These are phyloP conservation scores for Caenorhabditis zanzibari DNA, from an alignment of 2,888 invertebrate species.

Conservation along the genomic window DNA sequence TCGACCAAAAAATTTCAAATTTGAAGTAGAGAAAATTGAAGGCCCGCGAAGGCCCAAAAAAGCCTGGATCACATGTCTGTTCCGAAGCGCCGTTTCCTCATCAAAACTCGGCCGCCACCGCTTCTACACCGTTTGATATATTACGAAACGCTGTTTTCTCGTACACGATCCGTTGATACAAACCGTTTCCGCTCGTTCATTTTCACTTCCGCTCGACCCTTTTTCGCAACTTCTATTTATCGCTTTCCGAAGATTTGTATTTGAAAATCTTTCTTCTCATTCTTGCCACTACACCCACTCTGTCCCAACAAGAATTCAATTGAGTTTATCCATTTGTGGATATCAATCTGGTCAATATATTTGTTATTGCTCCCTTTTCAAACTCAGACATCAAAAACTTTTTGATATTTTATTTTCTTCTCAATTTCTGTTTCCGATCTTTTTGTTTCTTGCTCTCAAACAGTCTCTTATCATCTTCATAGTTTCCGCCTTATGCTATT, in stretches of 20 bases:
- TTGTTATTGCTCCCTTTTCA: background rate
- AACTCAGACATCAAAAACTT: background rate
- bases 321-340: conserved; percentile 20
- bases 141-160: conserved; percentile 57
- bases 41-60: too few relatives aligned
- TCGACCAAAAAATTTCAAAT: too few relatives aligned
- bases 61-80: too few relatives aligned
- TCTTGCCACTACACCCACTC: background rate
- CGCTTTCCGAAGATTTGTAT: conserved; percentile 4
- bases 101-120: conserved; percentile 33
- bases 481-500: background rate
- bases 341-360: conserved; percentile 9
- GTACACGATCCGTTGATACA: conserved; percentile 42
- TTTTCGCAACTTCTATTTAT: conserved; percentile 43
- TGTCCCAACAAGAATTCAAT: background rate
- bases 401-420: background rate
- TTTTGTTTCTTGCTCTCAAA: background rate
- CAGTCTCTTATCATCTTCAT: background rate
- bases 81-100: conserved; percentile 19
- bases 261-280: background rate
- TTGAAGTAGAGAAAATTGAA: too few relatives aligned
- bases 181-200: conserved; percentile 61
- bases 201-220: background rate
- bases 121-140: conserved; percentile 43
- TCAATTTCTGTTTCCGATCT: conserved; percentile 22